Conservation (phyloP, 2,888 invertebrate genomes). For the Aphidius colemani region DNA sequence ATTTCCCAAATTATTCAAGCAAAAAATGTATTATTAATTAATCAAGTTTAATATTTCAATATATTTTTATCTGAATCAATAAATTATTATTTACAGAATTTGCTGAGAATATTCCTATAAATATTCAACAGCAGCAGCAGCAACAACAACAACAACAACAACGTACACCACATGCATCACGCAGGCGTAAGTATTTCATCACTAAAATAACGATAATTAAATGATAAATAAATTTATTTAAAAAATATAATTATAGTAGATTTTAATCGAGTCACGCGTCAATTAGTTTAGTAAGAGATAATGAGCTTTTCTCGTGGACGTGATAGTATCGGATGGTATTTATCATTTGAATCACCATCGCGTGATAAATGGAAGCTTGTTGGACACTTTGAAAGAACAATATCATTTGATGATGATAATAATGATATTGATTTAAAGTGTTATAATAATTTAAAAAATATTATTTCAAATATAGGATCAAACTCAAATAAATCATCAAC, state of each 20-base stretch:
- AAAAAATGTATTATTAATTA: too few species aligned
- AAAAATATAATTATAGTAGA: slow-evolving; percentile 9
- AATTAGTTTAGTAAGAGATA: slow-evolving; percentile 32
- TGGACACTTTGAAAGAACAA: slow-evolving; percentile 19
- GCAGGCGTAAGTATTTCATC: slow-evolving; percentile 75
- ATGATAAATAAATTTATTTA: slow-evolving; percentile 12
- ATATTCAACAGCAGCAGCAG: slow-evolving; percentile 66
- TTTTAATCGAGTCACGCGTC: slow-evolving; percentile 15
- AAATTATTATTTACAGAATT: slow-evolving; percentile 68
- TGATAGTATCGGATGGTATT: slow-evolving; percentile 20
- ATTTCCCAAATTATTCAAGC: too few species aligned
- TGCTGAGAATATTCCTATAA: slow-evolving; percentile 83
- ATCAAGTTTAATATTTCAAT: too few species aligned
- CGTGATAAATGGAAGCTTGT: slow-evolving; percentile 26
- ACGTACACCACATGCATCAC: slow-evolving; percentile 82
- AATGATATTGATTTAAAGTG: background rate
- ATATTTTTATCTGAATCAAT: background rate
- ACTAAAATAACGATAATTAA: background rate
- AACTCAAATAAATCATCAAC: slow-evolving; percentile 82
- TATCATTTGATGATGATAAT: slow-evolving; percentile 11
- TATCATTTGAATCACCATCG: slow-evolving; percentile 28
- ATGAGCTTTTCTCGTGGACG: slow-evolving; percentile 27
- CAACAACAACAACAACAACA: too few species aligned
- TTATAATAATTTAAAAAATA: slow-evolving; percentile 14
- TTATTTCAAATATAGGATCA: slow-evolving; percentile 62